A percentile compares a stretch with the other conserved stretches of the same genome.
phyloP scores from a whole-genome alignment of 1,140 invertebrate genomes.

The Brachionus asplanchnoidis region DNA sequence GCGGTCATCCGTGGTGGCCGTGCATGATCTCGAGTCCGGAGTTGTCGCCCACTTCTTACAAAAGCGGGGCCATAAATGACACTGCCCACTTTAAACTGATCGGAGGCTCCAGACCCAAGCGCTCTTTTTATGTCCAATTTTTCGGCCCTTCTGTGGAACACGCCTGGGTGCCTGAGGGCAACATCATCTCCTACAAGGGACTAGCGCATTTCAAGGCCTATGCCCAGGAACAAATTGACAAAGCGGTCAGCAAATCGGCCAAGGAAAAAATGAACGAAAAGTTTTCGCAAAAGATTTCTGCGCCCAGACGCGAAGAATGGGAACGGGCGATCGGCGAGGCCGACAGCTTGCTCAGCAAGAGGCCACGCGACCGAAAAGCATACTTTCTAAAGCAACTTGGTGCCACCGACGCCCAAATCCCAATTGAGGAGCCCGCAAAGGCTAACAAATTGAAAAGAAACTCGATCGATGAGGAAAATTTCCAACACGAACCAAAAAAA shows the following conservation, averaged over 20 bases:
- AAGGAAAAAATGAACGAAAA: conserved; percentile 19
- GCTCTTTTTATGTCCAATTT: conserved; percentile 12
- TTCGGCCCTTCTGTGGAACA: conserved; percentile 10
- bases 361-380: neutral
- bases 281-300: neutral
- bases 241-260: neutral
- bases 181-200: neutral
- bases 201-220: neutral
- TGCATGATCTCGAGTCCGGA: conserved; percentile 27
- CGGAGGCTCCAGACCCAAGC: neutral
- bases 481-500: neutral
- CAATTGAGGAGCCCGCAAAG: neutral
- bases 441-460: neutral
- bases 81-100: neutral
- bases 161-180: neutral
- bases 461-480: neutral
- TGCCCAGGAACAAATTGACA: conserved; percentile 12
- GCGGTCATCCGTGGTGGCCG: conserved; percentile 41
- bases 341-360: neutral
- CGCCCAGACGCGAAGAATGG: neutral
- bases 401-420: neutral
- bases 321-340: conserved; percentile 13
- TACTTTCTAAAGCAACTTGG: neutral
- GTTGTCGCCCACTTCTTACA: neutral
- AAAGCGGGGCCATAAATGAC: neutral